Evolutionary conservation across 64 coral and sea anemone genomes (phyloP).

Genomic region (Catalaphyllia jardinei): DNA sequence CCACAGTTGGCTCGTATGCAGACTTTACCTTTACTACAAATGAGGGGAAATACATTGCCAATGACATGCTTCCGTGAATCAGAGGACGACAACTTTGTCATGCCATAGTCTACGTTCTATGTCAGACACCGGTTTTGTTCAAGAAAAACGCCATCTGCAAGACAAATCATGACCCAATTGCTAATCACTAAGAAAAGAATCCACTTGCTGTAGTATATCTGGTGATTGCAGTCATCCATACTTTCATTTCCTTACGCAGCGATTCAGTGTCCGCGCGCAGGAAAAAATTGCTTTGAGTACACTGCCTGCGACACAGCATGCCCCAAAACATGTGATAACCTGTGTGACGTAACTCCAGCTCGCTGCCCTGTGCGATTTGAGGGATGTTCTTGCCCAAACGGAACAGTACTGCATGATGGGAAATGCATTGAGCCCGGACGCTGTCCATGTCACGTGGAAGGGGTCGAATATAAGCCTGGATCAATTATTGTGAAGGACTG

Average conservation of each 20-base stretch:
- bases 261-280: slow-evolving; percentile 68
- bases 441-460: slow-evolving; percentile 71
- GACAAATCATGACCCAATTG: no score
- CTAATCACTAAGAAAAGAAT: no score
- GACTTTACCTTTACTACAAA: no score
- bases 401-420: slow-evolving; percentile 57
- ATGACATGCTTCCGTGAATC: no score
- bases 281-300: slow-evolving; percentile 58
- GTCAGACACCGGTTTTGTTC: no score
- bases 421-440: slow-evolving; percentile 37
- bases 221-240: no score
- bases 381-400: slow-evolving; percentile 81
- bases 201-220: no score
- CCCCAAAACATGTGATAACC: slow-evolving; percentile 51
- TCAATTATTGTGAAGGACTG: slow-evolving; percentile 71
- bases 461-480: slow-evolving; percentile 32
- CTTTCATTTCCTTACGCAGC: slow-evolving; percentile 27
- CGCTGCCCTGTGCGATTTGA: slow-evolving; percentile 62
- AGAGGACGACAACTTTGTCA: no score
- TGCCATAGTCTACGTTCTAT: no score
- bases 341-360: slow-evolving; percentile 36
- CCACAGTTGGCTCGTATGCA: no score
- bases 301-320: slow-evolving; percentile 62
- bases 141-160: no score
- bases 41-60: no score